Base-by-base conservation (phyloP, 1,140 invertebrate species). In the Drosophila paulistorum region DNA sequence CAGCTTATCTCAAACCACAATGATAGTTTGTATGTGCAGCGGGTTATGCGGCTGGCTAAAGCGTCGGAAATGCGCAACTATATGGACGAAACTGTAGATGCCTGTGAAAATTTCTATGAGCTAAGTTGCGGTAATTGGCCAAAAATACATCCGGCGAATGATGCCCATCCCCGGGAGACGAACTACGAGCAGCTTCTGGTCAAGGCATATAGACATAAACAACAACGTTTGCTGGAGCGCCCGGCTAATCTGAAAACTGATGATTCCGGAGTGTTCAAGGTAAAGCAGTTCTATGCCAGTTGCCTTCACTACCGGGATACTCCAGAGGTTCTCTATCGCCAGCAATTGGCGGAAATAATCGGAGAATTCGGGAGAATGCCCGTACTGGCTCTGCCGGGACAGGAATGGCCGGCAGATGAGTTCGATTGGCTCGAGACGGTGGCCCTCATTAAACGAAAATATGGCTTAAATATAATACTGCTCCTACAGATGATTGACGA, bases 81-180 rank as follows among this genome's bases (percentile, higher is more conserved):
- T 42, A 91, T 91, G 83, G 68, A 78, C 2, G 33, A 73, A 10
- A 73, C 82, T 1, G 20, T 59, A 23, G 61, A 82, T 33, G 65
- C 79, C 7, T 91, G 90, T 69, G 90, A 90, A 5, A 82, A 91
- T 26, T 91, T 91, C 51, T 91, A 77, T 39, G 74, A 68, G 26
- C 83, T 85, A 62, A 86, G 83, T 48, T 91, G 90, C 65, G 90
- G 90, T 13, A 90, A 79, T 37, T 91, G 90, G 90, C 72, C 86
- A 11, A 78, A 81, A 51, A 81, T 91, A 3, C 85, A 91, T 79
- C 90, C 90, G 6, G 90, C 90, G 3, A 79, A 81, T 9, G 60
- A 64, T 1, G 65, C 57, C 7, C 45, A 55, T 45, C 78, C 79
- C 0, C 62, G 83, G 3, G 81, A 91, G 37, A 91, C 90, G 10